phyloP scores from a whole-genome alignment of 2,888 invertebrate species.

The Neoscelio sp. region DNA sequence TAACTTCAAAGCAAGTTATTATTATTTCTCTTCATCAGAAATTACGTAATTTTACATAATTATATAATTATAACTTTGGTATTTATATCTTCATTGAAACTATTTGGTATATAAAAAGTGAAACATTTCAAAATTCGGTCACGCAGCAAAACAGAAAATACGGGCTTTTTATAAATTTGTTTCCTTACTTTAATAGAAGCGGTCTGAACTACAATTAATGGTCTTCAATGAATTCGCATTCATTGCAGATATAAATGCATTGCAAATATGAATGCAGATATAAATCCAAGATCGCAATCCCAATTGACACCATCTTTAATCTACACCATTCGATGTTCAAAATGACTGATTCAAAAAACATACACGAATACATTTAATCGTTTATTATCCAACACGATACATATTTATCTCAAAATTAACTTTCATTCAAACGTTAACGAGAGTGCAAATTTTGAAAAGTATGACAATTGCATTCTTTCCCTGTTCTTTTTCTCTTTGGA shows the following conservation, averaged over 20 bases:
- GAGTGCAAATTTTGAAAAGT: slow-evolving; percentile 73
- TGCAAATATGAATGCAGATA: slow-evolving; percentile 15
- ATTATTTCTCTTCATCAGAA: no score
- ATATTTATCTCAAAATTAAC: slow-evolving; percentile 66
- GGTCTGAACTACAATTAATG: slow-evolving; percentile 45
- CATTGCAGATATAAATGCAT: background rate
- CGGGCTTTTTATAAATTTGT: background rate
- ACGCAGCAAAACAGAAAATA: background rate
- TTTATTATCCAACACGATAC: slow-evolving; percentile 30
- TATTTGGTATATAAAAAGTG: no score
- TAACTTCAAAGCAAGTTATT: no score
- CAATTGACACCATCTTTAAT: no score
- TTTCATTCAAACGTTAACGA: slow-evolving; percentile 69
- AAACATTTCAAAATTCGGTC: background rate
- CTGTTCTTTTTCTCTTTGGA: background rate
- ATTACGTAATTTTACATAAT: no score
- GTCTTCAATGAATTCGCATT: slow-evolving; percentile 52
- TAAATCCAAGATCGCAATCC: slow-evolving; percentile 41
- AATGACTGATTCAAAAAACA: background rate
- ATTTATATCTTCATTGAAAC: no score
- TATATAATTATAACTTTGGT: no score
- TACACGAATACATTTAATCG: background rate
- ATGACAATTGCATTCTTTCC: background rate
- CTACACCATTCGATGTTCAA: no score
- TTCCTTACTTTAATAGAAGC: slow-evolving; percentile 36